Evolutionary conservation across 1,140 invertebrate species (phyloP).

Genomic region (Bombus superbus): DNA sequence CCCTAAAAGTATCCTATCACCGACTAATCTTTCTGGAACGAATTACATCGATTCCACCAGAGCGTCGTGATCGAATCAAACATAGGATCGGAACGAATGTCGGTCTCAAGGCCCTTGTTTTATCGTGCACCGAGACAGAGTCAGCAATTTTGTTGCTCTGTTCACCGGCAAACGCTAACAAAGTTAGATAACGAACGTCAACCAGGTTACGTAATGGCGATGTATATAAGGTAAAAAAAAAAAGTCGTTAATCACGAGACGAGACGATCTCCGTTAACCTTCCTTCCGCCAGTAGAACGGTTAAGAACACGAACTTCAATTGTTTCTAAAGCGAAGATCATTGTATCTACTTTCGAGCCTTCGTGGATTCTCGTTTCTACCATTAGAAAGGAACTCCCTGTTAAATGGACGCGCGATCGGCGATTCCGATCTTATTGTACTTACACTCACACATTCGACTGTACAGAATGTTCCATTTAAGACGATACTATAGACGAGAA

Average conservation of each 20-base stretch:
- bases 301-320: slow-evolving; percentile 35
- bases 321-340: neutral
- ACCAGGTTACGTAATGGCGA: slow-evolving; percentile 64
- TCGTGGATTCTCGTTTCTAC: neutral
- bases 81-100: slow-evolving; percentile 43
- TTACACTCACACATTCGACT: neutral
- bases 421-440: neutral
- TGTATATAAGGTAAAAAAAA: slow-evolving; percentile 53
- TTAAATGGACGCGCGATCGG: neutral
- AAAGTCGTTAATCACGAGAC: slow-evolving; percentile 66
- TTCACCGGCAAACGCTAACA: slow-evolving; percentile 53
- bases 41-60: neutral
- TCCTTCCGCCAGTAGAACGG: slow-evolving; percentile 14
- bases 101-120: slow-evolving; percentile 62
- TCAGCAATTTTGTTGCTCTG: neutral
- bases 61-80: slow-evolving; percentile 35
- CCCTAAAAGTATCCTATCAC: neutral
- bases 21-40: too few relatives aligned
- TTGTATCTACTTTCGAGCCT: neutral
- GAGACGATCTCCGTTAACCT: slow-evolving; percentile 6
- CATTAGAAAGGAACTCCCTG: neutral
- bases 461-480: neutral
- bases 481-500: neutral
- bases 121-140: neutral
- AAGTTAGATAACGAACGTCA: slow-evolving; percentile 67